A percentile compares a stretch with the other conserved stretches of the same genome.
Conservation (phyloP, 2,113 vertebrate genomes). For the Varanus komodoensis region DNA sequence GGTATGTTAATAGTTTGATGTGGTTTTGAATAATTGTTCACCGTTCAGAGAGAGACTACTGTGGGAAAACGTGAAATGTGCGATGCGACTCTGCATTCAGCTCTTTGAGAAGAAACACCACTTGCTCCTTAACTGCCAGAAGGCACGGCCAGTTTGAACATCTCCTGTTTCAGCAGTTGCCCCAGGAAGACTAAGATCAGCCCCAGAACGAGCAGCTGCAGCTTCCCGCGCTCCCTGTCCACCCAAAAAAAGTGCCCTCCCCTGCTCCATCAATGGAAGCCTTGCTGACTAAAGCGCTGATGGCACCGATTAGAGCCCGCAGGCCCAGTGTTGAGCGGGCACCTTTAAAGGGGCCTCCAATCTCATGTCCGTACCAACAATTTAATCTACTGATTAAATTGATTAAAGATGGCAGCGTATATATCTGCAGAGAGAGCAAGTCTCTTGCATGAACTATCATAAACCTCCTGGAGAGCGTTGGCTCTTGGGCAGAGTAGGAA, state of each 20-base stretch:
- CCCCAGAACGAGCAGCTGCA: too few species aligned
- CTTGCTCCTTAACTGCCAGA: background rate
- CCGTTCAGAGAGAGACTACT: too few species aligned
- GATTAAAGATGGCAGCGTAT: background rate
- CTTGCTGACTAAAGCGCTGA: background rate
- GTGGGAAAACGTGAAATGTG: too few species aligned
- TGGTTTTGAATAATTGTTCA: too few species aligned
- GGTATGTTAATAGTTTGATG: too few species aligned
- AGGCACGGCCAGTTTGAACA: background rate
- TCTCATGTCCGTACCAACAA: background rate
- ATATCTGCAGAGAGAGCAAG: too few species aligned
- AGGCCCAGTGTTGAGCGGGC: background rate
- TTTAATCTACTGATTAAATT: conserved; percentile 2
- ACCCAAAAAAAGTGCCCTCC: background rate
- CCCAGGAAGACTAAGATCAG: too few species aligned
- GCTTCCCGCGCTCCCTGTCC: too few species aligned
- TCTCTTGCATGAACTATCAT: too few species aligned
- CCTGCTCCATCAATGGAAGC: background rate
- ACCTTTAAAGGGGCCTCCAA: background rate
- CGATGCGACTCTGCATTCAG: too few species aligned
- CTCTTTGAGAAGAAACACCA: background rate
- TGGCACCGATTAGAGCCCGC: conserved; percentile 8
- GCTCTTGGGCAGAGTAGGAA: too few species aligned
- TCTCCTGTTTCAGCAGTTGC: background rate
- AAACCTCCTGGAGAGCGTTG: too few species aligned